phyloP scores from a whole-genome alignment of 2,113 vertebrate species.

The Tragelaphus strepsiceros region DNA sequence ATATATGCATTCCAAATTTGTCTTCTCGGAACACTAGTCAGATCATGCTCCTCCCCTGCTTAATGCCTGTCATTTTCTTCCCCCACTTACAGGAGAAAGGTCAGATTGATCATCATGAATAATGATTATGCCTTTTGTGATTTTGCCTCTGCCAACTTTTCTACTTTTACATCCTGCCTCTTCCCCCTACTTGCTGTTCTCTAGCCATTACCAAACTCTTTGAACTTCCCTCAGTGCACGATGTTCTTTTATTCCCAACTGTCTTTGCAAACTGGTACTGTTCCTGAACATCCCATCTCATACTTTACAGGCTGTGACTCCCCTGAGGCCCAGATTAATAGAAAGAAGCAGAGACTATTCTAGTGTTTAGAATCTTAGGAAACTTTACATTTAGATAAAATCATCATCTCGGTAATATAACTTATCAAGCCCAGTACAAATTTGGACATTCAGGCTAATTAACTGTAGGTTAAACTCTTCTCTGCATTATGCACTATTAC shows the following conservation, averaged over 20 bases:
- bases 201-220: background rate
- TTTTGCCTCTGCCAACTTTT: background rate
- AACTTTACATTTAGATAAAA: background rate
- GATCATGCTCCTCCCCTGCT: background rate
- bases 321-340: background rate
- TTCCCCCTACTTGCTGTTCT: background rate
- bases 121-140: background rate
- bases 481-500: background rate
- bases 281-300: background rate
- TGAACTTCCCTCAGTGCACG: background rate
- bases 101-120: background rate
- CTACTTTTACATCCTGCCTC: background rate
- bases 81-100: background rate
- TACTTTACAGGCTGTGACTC: background rate
- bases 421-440: background rate
- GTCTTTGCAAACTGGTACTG: background rate
- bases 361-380: background rate
- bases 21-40: background rate
- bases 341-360: background rate
- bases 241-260: background rate
- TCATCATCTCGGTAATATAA: background rate
- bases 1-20: background rate
- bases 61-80: background rate
- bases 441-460: background rate
- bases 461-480: background rate